phyloP scores from a whole-genome alignment of 2,888 invertebrate species.

The Eupithecia subfuscata region DNA sequence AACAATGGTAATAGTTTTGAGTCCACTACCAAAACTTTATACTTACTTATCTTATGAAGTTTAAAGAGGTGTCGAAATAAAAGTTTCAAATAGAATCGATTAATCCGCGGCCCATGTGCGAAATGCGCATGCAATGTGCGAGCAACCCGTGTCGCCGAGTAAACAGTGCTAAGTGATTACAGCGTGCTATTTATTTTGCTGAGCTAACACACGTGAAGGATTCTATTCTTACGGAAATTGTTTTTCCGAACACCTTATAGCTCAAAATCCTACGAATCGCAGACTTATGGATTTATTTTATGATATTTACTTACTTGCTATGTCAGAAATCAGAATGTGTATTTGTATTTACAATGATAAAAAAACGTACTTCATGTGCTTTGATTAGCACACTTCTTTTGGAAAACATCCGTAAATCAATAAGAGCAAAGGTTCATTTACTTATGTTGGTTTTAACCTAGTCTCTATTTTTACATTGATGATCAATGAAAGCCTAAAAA shows the following conservation, averaged over 20 bases:
- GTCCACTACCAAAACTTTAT: neutral
- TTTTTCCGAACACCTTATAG: neutral
- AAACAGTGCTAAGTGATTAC: constrained; percentile 38
- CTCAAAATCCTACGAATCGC: neutral
- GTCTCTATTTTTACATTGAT: neutral
- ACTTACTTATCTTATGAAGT: neutral
- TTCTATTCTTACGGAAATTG: neutral
- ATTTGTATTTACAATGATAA: neutral
- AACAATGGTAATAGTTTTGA: neutral
- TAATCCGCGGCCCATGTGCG: neutral
- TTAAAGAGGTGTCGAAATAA: neutral
- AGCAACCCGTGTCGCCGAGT: neutral
- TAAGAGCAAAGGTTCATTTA: neutral
- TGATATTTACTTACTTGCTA: neutral
- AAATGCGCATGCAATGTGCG: neutral
- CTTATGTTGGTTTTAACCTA: neutral
- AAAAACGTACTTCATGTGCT: neutral
- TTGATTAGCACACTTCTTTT: neutral
- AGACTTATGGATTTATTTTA: neutral
- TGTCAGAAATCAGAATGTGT: neutral
- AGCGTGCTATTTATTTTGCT: constrained; percentile 28
- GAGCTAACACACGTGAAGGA: constrained; percentile 18
- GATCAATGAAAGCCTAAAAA: neutral
- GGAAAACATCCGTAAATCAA: neutral
- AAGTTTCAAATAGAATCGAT: neutral